These are phyloP conservation scores for Sinelater perroti DNA, from an alignment of 2,888 invertebrate species.

Conservation along the genomic window DNA sequence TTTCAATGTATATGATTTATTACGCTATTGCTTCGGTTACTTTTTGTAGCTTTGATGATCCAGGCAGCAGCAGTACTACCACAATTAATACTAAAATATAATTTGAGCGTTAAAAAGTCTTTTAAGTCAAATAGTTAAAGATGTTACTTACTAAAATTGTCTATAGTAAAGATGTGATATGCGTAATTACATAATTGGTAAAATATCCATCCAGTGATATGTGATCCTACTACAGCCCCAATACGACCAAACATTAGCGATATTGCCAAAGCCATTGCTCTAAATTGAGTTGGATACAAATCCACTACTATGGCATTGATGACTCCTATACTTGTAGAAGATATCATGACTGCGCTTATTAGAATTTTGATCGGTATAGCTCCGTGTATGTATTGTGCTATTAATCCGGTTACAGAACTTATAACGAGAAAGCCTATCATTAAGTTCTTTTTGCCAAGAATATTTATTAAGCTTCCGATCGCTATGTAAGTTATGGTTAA, in stretches of 20 bases:
- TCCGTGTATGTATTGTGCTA: conserved; percentile 50
- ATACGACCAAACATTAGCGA: conserved; percentile 64
- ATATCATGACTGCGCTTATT: conserved; percentile 54
- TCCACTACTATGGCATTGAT: conserved; percentile 59
- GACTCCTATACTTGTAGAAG: conserved; percentile 51
- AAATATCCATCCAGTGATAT: conserved; percentile 60
- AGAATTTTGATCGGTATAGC: conserved; percentile 48
- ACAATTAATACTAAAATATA: conserved; percentile 47
- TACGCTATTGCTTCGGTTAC: conserved; percentile 41
- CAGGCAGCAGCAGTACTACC: conserved; percentile 45
- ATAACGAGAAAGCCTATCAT: conserved; percentile 48
- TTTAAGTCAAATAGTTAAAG: too few relatives aligned
- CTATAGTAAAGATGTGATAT: conserved; percentile 56
- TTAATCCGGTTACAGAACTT: conserved; percentile 53
- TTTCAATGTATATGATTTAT: conserved; percentile 1
- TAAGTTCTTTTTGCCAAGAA: conserved; percentile 65
- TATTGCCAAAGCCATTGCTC: conserved; percentile 65
- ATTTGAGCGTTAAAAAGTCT: neutral
- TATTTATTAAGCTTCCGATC: conserved; percentile 59
- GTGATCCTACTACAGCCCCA: conserved; percentile 63
- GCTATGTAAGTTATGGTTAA: conserved; percentile 53
- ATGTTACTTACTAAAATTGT: conserved; percentile 54
- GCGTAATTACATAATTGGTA: conserved; percentile 60
- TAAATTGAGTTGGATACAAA: conserved; percentile 58
- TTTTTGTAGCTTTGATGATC: conserved; percentile 37